A percentile compares a stretch with the other conserved stretches of the same genome.
These are phyloP conservation scores for Chrysolina oricalcia DNA, from an alignment of 2,888 invertebrate genomes.

Conservation along the genomic window DNA sequence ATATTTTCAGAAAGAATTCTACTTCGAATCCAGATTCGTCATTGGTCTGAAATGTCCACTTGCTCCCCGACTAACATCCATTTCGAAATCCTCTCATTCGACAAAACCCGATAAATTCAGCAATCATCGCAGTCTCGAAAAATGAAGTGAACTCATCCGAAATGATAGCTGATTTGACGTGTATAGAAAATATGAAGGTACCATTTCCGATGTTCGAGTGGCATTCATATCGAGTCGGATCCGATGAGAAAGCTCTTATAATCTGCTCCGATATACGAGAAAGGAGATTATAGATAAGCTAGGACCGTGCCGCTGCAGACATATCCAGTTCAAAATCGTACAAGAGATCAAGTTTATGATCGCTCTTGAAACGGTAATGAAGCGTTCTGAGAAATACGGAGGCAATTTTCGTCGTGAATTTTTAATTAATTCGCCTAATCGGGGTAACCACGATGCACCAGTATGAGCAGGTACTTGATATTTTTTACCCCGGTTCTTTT, in stretches of 20 bases:
- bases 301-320: constrained; percentile 20
- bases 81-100: constrained; percentile 19
- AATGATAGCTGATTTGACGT: constrained; percentile 25
- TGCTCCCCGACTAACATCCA: too few species aligned
- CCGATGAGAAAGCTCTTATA: constrained; percentile 22
- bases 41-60: too few species aligned
- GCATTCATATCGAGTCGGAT: constrained; percentile 11
- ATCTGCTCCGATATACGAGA: constrained; percentile 24
- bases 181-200: constrained; percentile 27
- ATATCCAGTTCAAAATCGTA: constrained; percentile 22
- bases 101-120: constrained; percentile 24
- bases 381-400: not conserved
- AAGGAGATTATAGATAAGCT: constrained; percentile 27
- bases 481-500: too few species aligned
- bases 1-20: too few species aligned
- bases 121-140: constrained; percentile 32
- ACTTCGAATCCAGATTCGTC: too few species aligned
- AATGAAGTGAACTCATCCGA: constrained; percentile 26
- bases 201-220: constrained; percentile 33
- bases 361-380: constrained; percentile 16
- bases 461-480: too few species aligned
- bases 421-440: not conserved
- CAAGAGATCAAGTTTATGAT: constrained; percentile 14
- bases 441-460: not conserved
- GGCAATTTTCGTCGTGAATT: not conserved